phyloP scores from a whole-genome alignment of 2,888 invertebrate genomes.

The Magallana nippona region DNA sequence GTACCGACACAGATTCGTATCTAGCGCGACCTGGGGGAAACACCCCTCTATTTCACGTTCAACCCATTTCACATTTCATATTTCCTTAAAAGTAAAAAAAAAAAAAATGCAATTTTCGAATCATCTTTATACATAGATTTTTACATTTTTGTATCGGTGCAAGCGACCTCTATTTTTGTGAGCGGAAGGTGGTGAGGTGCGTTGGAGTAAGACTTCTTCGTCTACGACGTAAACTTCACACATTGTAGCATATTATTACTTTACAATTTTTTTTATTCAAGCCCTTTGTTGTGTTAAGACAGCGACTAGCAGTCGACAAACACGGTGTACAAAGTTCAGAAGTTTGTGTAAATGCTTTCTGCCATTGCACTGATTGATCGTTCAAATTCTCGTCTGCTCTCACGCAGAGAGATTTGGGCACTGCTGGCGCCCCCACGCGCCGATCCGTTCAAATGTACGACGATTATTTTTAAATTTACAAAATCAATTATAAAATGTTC shows the following conservation, averaged over 20 bases:
- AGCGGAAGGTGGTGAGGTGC: constrained; percentile 6
- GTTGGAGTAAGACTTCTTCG: background rate
- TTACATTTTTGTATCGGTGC: background rate
- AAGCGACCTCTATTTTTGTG: background rate
- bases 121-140: no score
- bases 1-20: no score
- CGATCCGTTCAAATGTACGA: constrained; percentile 24
- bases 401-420: constrained; percentile 23
- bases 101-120: no score
- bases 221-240: constrained; percentile 22
- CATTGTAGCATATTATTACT: constrained; percentile 17
- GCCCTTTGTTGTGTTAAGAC: constrained; percentile 43
- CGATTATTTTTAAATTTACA: constrained; percentile 32
- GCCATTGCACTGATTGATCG: constrained; percentile 42
- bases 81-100: no score
- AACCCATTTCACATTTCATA: no score
- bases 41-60: no score
- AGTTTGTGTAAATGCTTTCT: constrained; percentile 43
- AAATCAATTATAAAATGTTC: constrained; percentile 16
- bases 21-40: no score
- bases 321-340: constrained; percentile 24
- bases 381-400: constrained; percentile 27
- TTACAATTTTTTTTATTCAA: background rate
- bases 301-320: constrained; percentile 33
- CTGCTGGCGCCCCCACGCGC: constrained; percentile 39